phyloP scores from a whole-genome alignment of 2,113 vertebrate genomes.

The Rhabdornis inornatus region DNA sequence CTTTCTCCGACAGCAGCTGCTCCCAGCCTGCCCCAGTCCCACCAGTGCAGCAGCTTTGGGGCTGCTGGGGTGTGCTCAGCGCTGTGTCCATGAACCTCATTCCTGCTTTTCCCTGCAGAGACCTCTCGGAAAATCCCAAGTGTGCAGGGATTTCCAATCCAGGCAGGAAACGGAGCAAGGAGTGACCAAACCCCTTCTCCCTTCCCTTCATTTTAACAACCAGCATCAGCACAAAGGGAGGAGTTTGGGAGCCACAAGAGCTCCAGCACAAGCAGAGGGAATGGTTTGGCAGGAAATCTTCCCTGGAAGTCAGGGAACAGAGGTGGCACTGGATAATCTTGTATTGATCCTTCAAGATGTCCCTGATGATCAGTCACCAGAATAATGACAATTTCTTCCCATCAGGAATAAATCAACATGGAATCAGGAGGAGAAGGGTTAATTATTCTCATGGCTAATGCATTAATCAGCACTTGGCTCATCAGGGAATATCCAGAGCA shows the following conservation, averaged over 20 bases:
- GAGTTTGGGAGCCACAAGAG: neutral
- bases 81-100: accelerated
- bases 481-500: neutral
- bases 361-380: accelerated
- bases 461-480: neutral
- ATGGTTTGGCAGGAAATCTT: neutral
- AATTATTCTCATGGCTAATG: neutral
- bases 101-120: neutral
- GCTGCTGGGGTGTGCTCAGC: neutral
- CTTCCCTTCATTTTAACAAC: neutral
- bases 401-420: neutral
- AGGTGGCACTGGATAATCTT: neutral
- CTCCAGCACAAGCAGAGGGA: neutral
- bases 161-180: accelerated
- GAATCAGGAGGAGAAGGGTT: neutral
- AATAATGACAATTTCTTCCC: neutral
- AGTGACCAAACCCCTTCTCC: neutral
- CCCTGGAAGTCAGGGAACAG: neutral
- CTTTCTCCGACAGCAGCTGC: accelerated
- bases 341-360: neutral
- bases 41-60: neutral
- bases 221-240: neutral
- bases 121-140: neutral
- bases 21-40: neutral
- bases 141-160: accelerated